Evolutionary conservation across 2,888 invertebrate genomes (phyloP), one percentile per base, ranked within the genome.

Genomic region (Rhingia campestris): DNA sequence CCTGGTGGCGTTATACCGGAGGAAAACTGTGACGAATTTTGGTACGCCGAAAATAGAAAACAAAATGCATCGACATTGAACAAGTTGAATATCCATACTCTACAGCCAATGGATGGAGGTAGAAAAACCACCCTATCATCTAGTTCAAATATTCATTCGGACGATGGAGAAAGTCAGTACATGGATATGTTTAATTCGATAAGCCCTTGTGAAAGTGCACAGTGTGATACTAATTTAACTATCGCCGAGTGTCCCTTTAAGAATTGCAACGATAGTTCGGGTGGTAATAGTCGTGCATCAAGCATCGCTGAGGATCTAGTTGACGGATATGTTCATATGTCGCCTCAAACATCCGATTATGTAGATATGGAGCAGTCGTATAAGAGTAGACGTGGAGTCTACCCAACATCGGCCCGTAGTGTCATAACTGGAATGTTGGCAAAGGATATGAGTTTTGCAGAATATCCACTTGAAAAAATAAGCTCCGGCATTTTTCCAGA

Each of bases 371-470:
- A 93, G 79, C 92, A 92, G 47, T 87, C 77, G 5, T 39, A 90
- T 30, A 63, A 77, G n/a, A 86, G 72, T 37, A 79, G 86, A 14
- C 86, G 86, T 37, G 80, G 90, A 7, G 45, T 32, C 32, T 75
- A 51, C 6, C 91, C 93, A 90, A 94, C 94, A 0, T 94, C 94
- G 14, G 93, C 94, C 2, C 95, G 95, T 87, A 96, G 96, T 58
- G 94, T 95, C 22, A 95, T 95, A 61, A 95, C 95, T 72, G 96
- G 95, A 47, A 96, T 95, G 7, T 96, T 97, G n/a, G 95, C 95
- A 56, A 95, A 95, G 0, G 96, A 96, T 89, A 93, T 95, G 49
- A 91, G 95, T 63, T 95, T 95, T 88, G 94, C 94, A 58, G 96
- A 96, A 89, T 96, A 95, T 92, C 95, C 95, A 86, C 92, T 97